phyloP scores from a whole-genome alignment of 1,140 invertebrate species.

The Pollicipes pollicipes region DNA sequence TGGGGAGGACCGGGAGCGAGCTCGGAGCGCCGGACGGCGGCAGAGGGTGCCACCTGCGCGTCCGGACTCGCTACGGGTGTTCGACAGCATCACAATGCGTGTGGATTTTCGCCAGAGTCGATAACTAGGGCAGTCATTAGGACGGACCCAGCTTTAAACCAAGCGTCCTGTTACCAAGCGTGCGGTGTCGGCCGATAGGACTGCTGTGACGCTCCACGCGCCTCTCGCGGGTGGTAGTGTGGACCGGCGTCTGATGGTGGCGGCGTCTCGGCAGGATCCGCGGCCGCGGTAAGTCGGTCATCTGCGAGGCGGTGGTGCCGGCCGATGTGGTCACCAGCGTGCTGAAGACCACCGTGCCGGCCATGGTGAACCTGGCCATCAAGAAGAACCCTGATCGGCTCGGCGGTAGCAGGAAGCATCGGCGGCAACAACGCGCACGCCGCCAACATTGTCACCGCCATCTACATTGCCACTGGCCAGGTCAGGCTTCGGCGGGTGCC shows the following conservation, averaged over 20 bases:
- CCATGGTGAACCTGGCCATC: constrained; percentile 75
- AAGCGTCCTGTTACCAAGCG: too few relatives aligned
- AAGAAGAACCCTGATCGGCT: constrained; percentile 90
- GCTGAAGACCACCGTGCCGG: constrained; percentile 69
- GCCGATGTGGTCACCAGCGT: constrained; percentile 49
- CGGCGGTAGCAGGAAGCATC: constrained; percentile 83
- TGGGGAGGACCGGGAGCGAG: not conserved
- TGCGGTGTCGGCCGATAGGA: too few relatives aligned
- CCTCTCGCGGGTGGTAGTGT: too few relatives aligned
- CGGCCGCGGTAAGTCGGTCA: constrained; percentile 89
- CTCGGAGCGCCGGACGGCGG: too few relatives aligned
- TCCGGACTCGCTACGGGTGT: too few relatives aligned
- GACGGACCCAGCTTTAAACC: too few relatives aligned
- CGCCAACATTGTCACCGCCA: constrained; percentile 94
- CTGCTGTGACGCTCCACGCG: too few relatives aligned
- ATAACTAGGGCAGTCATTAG: too few relatives aligned
- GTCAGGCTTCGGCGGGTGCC: constrained; percentile 22
- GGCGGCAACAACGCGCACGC: constrained; percentile 95
- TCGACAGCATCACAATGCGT: too few relatives aligned
- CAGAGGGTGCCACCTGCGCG: too few relatives aligned
- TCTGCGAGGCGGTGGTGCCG: constrained; percentile 78
- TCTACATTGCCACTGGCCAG: constrained; percentile 95
- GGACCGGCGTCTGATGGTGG: too few relatives aligned
- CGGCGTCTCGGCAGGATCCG: constrained; percentile 59
- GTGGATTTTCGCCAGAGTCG: too few relatives aligned